Conservation (phyloP, 1,140 invertebrate species). For the Formica selysi region DNA sequence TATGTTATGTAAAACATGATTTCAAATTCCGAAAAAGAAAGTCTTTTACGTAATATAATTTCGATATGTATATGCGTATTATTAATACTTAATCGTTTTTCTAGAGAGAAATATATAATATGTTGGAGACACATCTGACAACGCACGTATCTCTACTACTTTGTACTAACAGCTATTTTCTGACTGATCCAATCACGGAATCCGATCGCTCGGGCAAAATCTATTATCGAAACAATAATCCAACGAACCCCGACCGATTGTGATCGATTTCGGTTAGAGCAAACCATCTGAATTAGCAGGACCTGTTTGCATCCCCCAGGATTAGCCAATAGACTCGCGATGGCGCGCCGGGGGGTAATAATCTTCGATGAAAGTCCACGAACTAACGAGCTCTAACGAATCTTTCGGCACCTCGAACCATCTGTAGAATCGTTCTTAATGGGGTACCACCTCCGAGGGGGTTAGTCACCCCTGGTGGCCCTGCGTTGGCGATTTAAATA, state of each 20-base stretch:
- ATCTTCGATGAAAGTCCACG: slow-evolving; percentile 72
- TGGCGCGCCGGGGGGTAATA: slow-evolving; percentile 68
- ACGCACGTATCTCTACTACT: background rate
- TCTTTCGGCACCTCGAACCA: slow-evolving; percentile 81
- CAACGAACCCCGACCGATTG: background rate
- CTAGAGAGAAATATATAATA: background rate
- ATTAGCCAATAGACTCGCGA: slow-evolving; percentile 71
- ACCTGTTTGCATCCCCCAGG: slow-evolving; percentile 16
- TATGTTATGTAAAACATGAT: background rate
- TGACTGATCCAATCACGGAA: slow-evolving; percentile 4
- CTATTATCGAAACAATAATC: slow-evolving; percentile 64
- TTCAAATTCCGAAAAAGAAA: background rate
- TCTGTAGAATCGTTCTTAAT: slow-evolving; percentile 81
- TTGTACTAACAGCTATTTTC: slow-evolving; percentile 16
- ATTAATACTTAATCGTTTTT: background rate
- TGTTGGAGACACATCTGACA: background rate
- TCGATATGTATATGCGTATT: background rate
- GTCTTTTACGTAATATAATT: background rate
- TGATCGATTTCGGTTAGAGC: slow-evolving; percentile 60
- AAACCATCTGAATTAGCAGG: slow-evolving; percentile 73
- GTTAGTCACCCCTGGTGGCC: slow-evolving; percentile 60
- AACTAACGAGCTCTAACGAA: slow-evolving; percentile 83
- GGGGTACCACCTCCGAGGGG: slow-evolving; percentile 70
- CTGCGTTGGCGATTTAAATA: slow-evolving; percentile 77
- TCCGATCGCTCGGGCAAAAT: slow-evolving; percentile 32